Conservation (phyloP, 2,797 vertebrate genomes). For the Sebastes taczanowskii region DNA sequence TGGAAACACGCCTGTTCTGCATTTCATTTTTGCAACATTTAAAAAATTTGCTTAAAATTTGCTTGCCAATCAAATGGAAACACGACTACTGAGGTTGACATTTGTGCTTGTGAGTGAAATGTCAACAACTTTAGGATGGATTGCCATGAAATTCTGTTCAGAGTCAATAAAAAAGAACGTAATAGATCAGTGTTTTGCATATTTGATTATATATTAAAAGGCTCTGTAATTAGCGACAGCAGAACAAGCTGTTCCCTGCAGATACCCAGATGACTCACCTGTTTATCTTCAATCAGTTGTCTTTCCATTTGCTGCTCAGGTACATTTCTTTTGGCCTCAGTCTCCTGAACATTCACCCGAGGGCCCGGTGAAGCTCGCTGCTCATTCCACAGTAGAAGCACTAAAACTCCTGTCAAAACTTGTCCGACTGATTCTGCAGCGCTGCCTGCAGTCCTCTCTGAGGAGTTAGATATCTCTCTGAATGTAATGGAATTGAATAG, state of each 20-base stretch:
- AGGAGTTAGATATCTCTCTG: not conserved
- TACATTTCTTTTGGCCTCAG: constrained; percentile 23
- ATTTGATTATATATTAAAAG: too few species aligned
- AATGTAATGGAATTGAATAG: not conserved
- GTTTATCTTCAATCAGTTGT: constrained; percentile 14
- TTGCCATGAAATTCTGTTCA: too few species aligned
- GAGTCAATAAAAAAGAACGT: not conserved
- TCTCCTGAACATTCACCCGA: not conserved
- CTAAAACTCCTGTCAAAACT: constrained; percentile 70
- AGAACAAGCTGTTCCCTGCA: not conserved
- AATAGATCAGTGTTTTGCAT: not conserved
- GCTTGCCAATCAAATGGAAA: too few species aligned
- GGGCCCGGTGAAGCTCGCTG: constrained; percentile 7
- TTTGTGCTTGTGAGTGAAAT: too few species aligned
- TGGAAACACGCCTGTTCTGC: too few species aligned
- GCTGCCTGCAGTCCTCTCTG: not conserved
- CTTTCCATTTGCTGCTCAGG: constrained; percentile 4
- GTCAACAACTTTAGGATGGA: too few species aligned
- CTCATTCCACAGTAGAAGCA: constrained; percentile 63
- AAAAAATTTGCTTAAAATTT: too few species aligned
- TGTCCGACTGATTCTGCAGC: constrained; percentile 31
- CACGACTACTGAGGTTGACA: too few species aligned
- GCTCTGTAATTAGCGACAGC: not conserved
- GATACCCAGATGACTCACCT: constrained; percentile 22
- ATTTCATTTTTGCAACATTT: too few species aligned